Evolutionary conservation across 2,797 vertebrate genomes (phyloP), one percentile per base, ranked within the genome.

Genomic region (Xenentodon cancila): DNA sequence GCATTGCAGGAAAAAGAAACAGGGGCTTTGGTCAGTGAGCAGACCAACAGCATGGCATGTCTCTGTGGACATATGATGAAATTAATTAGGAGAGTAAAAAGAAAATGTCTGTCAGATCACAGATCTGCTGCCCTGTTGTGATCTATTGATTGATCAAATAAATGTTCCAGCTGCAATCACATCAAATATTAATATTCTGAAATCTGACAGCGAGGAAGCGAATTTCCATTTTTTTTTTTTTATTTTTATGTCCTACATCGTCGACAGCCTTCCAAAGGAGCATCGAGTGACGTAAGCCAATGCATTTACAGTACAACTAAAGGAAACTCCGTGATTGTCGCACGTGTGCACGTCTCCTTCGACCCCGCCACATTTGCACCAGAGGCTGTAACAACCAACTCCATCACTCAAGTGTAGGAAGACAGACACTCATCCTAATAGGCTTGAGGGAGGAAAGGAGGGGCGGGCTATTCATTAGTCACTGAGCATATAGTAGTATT

Each of bases 181-280:
- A 82, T 91, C 78, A 90, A 89, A 91, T 81, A 89, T 91, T 91
- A 83, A 92, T 91, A 85, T 79, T n/a, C 85, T 86, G 51, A 89
- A 83, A 85, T 88, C 58, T 86, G 85, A 90, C 80, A 88, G 84
- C 84, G 86, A 84, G 84, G 85, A 68, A 79, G 81, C 54, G 57
- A 73, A 73, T 75, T 79, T 87, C 19, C 25, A 47, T 66, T 64
- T 54, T 55, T 46, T 0, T 11, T 21, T 53, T 57, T 44, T 0
- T 9, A n/a, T n/a, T n/a, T n/a, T n/a, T n/a, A n/a, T n/a, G n/a
- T 21, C n/a, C 50, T 15, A 64, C 59, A 53, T 76, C 75, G 70
- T 77, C 80, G 81, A 81, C 43, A 79, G 58, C 58, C 44, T 40
- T 50, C 25, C 44, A 44, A 71, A 84, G 71, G 50, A 60, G 44